Percentiles rank a stretch among this genome's conserved stretches.
Conservation (phyloP, 1,140 invertebrate species). For the Microplitis demolitor region DNA sequence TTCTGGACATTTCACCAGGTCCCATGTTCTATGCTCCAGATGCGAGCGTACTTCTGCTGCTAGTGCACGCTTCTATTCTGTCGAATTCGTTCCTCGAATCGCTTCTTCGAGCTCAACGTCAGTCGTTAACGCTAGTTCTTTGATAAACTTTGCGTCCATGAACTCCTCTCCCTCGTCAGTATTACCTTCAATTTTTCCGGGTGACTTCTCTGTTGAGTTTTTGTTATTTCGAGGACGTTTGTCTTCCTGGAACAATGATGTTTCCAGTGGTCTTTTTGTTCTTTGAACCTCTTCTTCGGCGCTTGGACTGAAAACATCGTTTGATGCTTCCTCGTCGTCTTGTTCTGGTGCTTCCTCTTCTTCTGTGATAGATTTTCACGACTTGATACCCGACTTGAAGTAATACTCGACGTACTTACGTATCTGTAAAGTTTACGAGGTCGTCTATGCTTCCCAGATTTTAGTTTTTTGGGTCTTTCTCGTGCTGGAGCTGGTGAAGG, state of each 20-base stretch:
- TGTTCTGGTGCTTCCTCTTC: no score
- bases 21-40: not conserved
- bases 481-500: not conserved
- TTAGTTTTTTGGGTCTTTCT: not conserved
- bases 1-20: not conserved
- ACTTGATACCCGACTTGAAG: no score
- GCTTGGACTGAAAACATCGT: not conserved
- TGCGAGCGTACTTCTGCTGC: not conserved
- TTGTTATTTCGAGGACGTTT: not conserved
- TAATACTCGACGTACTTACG: not conserved
- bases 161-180: not conserved
- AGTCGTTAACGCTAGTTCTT: not conserved
- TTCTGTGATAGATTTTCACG: no score
- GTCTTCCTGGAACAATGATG: not conserved
- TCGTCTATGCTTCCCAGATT: not conserved
- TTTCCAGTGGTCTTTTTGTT: not conserved
- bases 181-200: not conserved
- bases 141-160: not conserved
- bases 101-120: not conserved
- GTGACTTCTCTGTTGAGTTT: not conserved
- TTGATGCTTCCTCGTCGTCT: not conserved
- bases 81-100: not conserved
- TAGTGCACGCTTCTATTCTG: not conserved
- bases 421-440: not conserved
- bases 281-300: not conserved